A percentile compares a stretch with the other conserved stretches of the same genome.
Conservation (phyloP, 2,888 invertebrate species). For the Synanthedon formicaeformis region DNA sequence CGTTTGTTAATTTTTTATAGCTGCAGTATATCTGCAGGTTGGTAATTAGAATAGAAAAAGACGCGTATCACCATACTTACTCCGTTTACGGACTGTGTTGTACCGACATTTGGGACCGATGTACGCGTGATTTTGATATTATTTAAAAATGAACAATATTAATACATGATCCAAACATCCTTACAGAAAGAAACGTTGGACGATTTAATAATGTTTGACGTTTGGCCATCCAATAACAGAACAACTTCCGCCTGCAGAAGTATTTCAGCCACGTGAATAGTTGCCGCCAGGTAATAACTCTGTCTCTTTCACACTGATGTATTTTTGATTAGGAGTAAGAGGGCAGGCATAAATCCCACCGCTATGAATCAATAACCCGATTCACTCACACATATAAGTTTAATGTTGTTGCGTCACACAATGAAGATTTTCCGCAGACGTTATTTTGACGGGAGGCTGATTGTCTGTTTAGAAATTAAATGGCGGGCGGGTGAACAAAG, state of each 20-base stretch:
- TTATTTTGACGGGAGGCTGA: conserved; percentile 61
- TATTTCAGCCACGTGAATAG: conserved; percentile 45
- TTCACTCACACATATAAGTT: conserved; percentile 44
- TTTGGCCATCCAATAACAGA: conserved; percentile 28
- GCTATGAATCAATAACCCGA: conserved; percentile 64
- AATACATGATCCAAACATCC: too few species aligned
- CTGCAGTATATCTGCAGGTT: too few species aligned
- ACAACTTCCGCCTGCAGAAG: conserved; percentile 34
- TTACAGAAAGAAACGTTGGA: too few species aligned
- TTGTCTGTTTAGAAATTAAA: conserved; percentile 48
- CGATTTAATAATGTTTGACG: conserved; percentile 20
- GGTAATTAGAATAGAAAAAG: too few species aligned
- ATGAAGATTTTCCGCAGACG: conserved; percentile 33
- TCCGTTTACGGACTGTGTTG: too few species aligned
- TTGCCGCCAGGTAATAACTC: conserved; percentile 36
- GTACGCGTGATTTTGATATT: too few species aligned
- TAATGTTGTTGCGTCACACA: conserved; percentile 45
- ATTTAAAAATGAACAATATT: too few species aligned
- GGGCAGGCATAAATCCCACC: conserved; percentile 58
- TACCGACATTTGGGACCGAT: too few species aligned
- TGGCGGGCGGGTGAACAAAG: neutral
- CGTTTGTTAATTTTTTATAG: too few species aligned
- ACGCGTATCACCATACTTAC: too few species aligned
- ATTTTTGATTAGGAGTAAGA: conserved; percentile 57
- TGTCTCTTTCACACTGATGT: conserved; percentile 48